Base-by-base conservation (phyloP, 2,113 vertebrate genomes). In the Neodon shergylaensis region DNA sequence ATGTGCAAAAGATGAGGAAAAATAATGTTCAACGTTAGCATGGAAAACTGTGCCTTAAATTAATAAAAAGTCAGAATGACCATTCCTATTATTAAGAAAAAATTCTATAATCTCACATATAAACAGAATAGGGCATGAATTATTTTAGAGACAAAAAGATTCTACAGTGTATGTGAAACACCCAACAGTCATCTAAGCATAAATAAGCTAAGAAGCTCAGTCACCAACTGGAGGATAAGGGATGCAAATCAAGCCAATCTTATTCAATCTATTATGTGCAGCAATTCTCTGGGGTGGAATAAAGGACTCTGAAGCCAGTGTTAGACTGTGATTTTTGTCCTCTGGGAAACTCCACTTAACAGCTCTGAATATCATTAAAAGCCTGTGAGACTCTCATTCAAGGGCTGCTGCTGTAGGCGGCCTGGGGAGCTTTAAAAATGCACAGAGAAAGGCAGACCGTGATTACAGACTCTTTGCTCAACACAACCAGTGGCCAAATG, bases 331-430 rank as follows among this genome's bases (percentile, higher is more conserved):
- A 96, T 96, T 96, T 96, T 86, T 96, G 91, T 96, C 97, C 94
- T 97, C 77, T 97, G 96, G 96, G 97, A 97, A 97, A 98, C 94
- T 96, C 96, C 44, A 93, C 88, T 97, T 94, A 97, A 89, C 81
- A 94, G 85, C 82, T 92, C 95, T 95, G 97, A 96, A 97, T 97
- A 96, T 97, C 91, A 97, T 97, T 97, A 97, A 94, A 94, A 96
- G 92, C 82, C 94, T 6, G 49, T 92, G 94, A 96, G 91, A 96
- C 74, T 76, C 79, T 94, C 79, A 92, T 93, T 97, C 93, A 95
- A 92, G 73, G 77, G 81, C 73, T 97, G 61, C 90, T 94, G 93
- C 54, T 70, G 14, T 68, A 84, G 88, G 82, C 85, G 92, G 66
- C 85, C 0, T 0, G 22, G 49, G 92, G 91, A 93, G 90, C 47